Conservation (phyloP, 2,888 invertebrate genomes). For the Cheiracanthium punctorium region DNA sequence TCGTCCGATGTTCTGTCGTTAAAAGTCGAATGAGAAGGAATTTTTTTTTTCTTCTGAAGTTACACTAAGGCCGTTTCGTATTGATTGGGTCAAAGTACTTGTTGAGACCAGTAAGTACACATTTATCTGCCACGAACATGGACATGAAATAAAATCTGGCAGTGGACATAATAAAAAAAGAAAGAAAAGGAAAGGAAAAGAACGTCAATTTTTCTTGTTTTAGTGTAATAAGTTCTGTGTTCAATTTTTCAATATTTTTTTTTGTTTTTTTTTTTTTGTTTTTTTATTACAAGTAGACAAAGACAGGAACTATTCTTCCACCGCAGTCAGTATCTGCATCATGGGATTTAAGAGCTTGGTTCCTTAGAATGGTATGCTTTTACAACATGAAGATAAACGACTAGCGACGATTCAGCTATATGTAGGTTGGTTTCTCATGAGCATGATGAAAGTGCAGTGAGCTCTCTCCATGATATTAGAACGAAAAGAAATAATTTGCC, state of each 20-base stretch:
- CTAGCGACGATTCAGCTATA: slow-evolving; percentile 55
- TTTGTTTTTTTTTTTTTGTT: neutral
- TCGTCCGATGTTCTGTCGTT: neutral
- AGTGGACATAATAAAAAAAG: slow-evolving; percentile 20
- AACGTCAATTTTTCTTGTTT: slow-evolving; percentile 11
- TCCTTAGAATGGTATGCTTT: slow-evolving; percentile 38
- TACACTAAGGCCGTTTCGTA: neutral
- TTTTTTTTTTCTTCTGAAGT: neutral
- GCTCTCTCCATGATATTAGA: neutral
- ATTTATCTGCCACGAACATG: slow-evolving; percentile 25
- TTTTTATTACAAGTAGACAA: slow-evolving; percentile 40
- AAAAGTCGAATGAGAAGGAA: neutral
- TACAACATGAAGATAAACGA: slow-evolving; percentile 46
- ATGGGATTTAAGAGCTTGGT: slow-evolving; percentile 32
- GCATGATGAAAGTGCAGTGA: slow-evolving; percentile 56
- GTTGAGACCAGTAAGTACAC: slow-evolving; percentile 31
- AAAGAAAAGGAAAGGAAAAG: slow-evolving; percentile 24
- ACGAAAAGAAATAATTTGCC: neutral
- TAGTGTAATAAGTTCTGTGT: slow-evolving; percentile 28
- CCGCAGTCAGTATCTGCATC: slow-evolving; percentile 48
- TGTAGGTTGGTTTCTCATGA: slow-evolving; percentile 44
- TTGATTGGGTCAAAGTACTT: neutral
- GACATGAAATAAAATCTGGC: slow-evolving; percentile 21
- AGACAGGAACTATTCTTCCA: slow-evolving; percentile 65
- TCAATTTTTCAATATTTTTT: slow-evolving; percentile 9